Conservation (phyloP, 1,140 invertebrate genomes). For the Drosophila sp. region DNA sequence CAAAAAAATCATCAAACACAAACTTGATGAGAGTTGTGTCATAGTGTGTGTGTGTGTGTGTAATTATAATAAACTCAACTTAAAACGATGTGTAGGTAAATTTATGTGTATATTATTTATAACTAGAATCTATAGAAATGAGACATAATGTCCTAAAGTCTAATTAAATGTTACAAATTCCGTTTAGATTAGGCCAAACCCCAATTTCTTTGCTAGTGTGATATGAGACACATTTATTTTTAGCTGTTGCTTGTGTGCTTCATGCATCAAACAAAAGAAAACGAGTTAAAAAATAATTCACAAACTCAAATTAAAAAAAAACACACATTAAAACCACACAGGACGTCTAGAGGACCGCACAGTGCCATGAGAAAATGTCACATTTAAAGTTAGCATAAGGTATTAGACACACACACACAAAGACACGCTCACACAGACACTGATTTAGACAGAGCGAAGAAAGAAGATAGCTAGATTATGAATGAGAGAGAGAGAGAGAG, state of each 20-base stretch:
- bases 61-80: not conserved
- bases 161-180: not conserved
- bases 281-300: not conserved
- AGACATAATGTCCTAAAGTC: not conserved
- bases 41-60: conserved; percentile 24
- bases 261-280: conserved; percentile 57
- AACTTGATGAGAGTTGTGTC: conserved; percentile 7
- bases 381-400: conserved; percentile 61
- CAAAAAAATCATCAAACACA: not conserved
- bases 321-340: not conserved
- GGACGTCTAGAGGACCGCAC: conserved; percentile 50
- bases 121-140: conserved; percentile 9
- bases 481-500: conserved; percentile 29
- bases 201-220: not conserved
- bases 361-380: conserved; percentile 40
- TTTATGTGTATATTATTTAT: not conserved
- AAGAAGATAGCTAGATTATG: conserved; percentile 31
- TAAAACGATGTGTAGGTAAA: not conserved
- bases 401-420: conserved; percentile 39
- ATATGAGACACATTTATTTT: not conserved
- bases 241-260: conserved; percentile 27
- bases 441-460: conserved; percentile 30
- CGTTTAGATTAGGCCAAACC: conserved; percentile 14
- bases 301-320: not conserved
- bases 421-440: conserved; percentile 36